A percentile compares a stretch with the other conserved stretches of the same genome.
Evolutionary conservation across 2,797 vertebrate species (phyloP).

Genomic region (Rhinella marina): DNA sequence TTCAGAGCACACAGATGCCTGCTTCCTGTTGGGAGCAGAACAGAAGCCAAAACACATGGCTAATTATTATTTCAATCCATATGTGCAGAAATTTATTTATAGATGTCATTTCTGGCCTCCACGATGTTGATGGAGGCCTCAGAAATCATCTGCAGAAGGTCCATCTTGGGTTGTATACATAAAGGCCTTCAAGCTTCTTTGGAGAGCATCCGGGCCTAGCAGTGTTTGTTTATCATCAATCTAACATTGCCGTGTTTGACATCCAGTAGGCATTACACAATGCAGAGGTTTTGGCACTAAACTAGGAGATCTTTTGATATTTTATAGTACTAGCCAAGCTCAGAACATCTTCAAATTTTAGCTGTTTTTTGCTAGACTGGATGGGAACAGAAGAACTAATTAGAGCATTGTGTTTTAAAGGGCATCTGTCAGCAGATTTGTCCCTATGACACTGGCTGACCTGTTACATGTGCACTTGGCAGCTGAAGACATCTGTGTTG

Average conservation of each 20-base stretch:
- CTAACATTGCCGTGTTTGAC: slow-evolving; percentile 40
- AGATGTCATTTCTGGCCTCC: slow-evolving; percentile 47
- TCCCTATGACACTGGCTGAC: too few species aligned
- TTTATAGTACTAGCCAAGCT: neutral
- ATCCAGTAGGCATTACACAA: slow-evolving; percentile 51
- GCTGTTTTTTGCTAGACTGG: neutral
- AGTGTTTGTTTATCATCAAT: slow-evolving; percentile 50
- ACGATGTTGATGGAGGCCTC: slow-evolving; percentile 43
- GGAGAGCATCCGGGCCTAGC: slow-evolving; percentile 46
- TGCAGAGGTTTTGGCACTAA: slow-evolving; percentile 39
- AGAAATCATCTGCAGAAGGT: slow-evolving; percentile 50
- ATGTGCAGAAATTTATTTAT: slow-evolving; percentile 54
- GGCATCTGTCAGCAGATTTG: too few species aligned
- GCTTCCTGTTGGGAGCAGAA: slow-evolving; percentile 57
- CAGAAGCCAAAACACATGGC: slow-evolving; percentile 60
- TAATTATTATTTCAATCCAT: slow-evolving; percentile 53
- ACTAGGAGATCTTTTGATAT: slow-evolving; percentile 34
- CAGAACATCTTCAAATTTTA: slow-evolving; percentile 24
- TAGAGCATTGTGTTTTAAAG: neutral
- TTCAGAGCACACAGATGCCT: slow-evolving; percentile 34
- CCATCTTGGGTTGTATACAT: slow-evolving; percentile 48
- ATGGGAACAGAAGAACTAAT: neutral
- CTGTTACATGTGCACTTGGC: too few species aligned
- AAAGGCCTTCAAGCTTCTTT: slow-evolving; percentile 34
- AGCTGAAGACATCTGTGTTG: too few species aligned